Base-by-base conservation (phyloP, 2,113 vertebrate species). In the Xiphias gladius region DNA sequence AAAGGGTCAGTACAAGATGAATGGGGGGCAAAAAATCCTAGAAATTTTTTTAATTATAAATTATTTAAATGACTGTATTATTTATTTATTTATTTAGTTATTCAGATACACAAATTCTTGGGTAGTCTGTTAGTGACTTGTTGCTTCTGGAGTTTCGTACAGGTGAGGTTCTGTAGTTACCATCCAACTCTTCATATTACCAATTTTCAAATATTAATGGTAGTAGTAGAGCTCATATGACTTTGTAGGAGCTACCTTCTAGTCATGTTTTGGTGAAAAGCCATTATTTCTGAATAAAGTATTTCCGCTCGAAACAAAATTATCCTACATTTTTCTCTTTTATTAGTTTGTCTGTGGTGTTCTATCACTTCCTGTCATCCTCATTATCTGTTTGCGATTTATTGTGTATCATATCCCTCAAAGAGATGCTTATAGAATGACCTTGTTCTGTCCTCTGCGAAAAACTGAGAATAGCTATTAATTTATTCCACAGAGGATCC, bases 281-380 rank as follows among this genome's bases (percentile, higher is more conserved):
- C 73, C 70, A 79, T 89, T 87, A 84, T 75, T 65, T 76, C 61
- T 46, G 48, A 83, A 83, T 80, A 67, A 88, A 92, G 32, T 79
- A 88, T 91, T 88, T 76, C 82, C 35, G 24, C 84, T 88, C 39
- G 14, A 73, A 86, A 90, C 73, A 54, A 84, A 86, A 91, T 86
- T n/a, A 83, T 86, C 41, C 55, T 30, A n/a, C 32, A 22, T 87
- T 88, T 80, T 78, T 79, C 67, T 85, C 74, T 84, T 69, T 80
- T 61, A 87, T 82, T 85, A 87, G 71, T 19, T 41, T 71, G 74
- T 80, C 62, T 66, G 20, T 50, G 58, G 28, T 41, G 67, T 66
- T 80, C 54, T 68, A 83, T 91, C 76, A 71, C 46, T 75, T 20
- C 13, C 69, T 86, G 68, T 85, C 77, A 79, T 85, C 73, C 26